A percentile compares a stretch with the other conserved stretches of the same genome.
phyloP scores from a whole-genome alignment of 2,113 vertebrate genomes.

The Typhlomys cinereus region DNA sequence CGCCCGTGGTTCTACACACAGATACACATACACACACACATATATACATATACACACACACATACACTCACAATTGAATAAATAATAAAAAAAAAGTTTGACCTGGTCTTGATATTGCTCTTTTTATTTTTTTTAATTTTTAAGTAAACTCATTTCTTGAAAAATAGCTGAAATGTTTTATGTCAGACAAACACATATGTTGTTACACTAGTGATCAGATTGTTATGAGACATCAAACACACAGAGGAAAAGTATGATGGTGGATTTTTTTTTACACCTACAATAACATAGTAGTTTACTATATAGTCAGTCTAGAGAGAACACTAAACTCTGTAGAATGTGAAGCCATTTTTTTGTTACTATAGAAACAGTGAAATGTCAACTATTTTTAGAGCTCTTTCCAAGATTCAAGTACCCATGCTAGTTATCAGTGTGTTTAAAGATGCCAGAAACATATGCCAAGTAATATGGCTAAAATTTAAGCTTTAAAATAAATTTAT shows the following conservation, averaged over 20 bases:
- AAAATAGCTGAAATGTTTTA: slow-evolving; percentile 27
- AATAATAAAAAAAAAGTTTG: background rate
- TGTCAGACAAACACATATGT: slow-evolving; percentile 30
- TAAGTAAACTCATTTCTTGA: background rate
- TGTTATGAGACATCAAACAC: slow-evolving; percentile 27
- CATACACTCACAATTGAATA: no score
- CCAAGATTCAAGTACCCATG: slow-evolving; percentile 70
- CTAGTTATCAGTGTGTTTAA: slow-evolving; percentile 69
- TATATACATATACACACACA: no score
- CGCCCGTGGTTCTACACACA: no score
- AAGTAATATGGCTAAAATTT: slow-evolving; percentile 56
- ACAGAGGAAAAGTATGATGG: slow-evolving; percentile 24
- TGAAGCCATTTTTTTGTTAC: slow-evolving; percentile 81
- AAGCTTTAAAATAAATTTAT: slow-evolving; percentile 52
- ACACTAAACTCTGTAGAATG: slow-evolving; percentile 70
- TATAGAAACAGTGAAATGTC: slow-evolving; percentile 82
- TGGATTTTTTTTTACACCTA: slow-evolving; percentile 10
- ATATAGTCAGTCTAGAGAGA: slow-evolving; percentile 61
- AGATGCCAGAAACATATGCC: slow-evolving; percentile 76
- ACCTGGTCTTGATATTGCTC: background rate
- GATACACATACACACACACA: no score
- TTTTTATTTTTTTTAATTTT: background rate
- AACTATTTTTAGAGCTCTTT: slow-evolving; percentile 81
- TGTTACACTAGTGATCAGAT: background rate
- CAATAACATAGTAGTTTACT: slow-evolving; percentile 50